Evolutionary conservation across 1,140 invertebrate genomes (phyloP), one percentile per base, ranked within the genome.

Genomic region (Ruditapes philippinarum): DNA sequence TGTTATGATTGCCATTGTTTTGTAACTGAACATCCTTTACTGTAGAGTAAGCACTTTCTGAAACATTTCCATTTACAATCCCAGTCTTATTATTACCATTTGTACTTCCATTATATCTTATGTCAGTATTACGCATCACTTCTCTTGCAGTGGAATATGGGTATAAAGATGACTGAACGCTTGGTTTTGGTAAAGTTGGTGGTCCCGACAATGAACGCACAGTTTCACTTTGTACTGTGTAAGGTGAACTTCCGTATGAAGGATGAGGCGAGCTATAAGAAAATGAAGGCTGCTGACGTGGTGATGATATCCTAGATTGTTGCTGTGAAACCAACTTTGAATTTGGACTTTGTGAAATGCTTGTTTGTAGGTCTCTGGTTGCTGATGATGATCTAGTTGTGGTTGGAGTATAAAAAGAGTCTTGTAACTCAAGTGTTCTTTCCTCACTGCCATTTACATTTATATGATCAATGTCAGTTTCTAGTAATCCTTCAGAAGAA

Each of bases 401-500:
- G 17, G 22, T 68, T 38, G 31, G 42, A 73, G 45, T 33, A 42
- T 76, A 38, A n/a, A 81, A 14, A 0, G 7, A 70, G 33, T 80
- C 60, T 31, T 33, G 57, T 11, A 25, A 36, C n/a, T 91, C 90
- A 62, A 92, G 51, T 12, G 84, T 89, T 57, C 89, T 84, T 38
- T 92, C 93, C 28, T 78, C 81, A 89, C 90, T 92, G 57, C 88
- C 54, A 31, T 33, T 78, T 31, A 65, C 17, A 57, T 81, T 62
- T 28, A 54, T 22, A 54, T 68, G 82, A 74, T 84, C 82, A 73
- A 84, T 73, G 42, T 84, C 82, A 25, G 82, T 84, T 54, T 92
- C 91, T 36, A 92, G 60, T 4, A 94, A 31, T 60, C 91, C 88
- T 62, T 95, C 94, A 57, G 92, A 89, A 45, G 94, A 94, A 31